Evolutionary conservation across 2,797 vertebrate genomes (phyloP), one percentile per base, ranked within the genome.

Genomic region (Gymnoscopelus microlampas): DNA sequence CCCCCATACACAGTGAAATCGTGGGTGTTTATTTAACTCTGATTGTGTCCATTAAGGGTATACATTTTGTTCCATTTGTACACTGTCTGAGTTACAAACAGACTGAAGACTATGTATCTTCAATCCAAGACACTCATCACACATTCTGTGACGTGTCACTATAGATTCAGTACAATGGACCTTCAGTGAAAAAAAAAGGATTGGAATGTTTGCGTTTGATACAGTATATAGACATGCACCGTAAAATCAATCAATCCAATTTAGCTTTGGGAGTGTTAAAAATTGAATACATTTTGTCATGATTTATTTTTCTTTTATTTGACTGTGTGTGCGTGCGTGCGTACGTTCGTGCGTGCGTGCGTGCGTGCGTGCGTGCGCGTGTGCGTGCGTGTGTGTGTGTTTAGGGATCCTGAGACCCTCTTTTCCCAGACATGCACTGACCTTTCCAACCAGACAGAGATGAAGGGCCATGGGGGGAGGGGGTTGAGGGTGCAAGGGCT

Each of bases 361-460:
- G 56, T n/a, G 29, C n/a, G 35, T 23, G 29, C 44, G 58, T 23
- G 26, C 5, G 58, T 13, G 58, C 15, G 29, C 6, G 57, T 35
- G 23, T 39, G 50, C 19, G 7, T 8, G 49, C 10, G 19, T 70
- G 55, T 68, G 55, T 60, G 79, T 71, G 78, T 70, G 83, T 81
- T 80, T 76, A 92, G 92, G 94, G 95, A 96, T 95, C 94, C 94
- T 95, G 94, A 87, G 94, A 96, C 95, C 94, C 92, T 92, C 93
- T 95, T 96, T 19, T 97, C 95, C 96, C 96, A 98, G 96, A 98
- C 97, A 97, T 94, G 91, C 85, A 79, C 92, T 98, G 97, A 98
- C 96, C 97, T 98, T 98, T 98, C 94, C 3, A 96, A 95, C 95
- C 96, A 98, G 96, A 97, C 97, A 94, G 95, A 96, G 95, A 95